phyloP scores from a whole-genome alignment of 2,797 vertebrate genomes.

The Hydrocynus forskahlii region DNA sequence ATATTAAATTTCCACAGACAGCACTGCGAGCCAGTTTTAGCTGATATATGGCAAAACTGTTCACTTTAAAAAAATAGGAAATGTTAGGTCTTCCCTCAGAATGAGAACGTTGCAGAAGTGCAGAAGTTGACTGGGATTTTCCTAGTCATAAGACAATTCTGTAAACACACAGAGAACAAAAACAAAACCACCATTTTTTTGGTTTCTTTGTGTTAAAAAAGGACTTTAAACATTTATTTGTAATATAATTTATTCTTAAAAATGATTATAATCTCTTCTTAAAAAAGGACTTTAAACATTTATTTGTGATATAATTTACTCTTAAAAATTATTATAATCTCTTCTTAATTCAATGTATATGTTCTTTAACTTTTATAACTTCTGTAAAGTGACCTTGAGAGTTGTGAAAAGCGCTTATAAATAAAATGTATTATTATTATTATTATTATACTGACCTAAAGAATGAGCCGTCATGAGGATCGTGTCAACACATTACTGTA shows the following conservation, averaged over 20 bases:
- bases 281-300: too few relatives aligned
- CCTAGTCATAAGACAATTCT: slow-evolving; percentile 21
- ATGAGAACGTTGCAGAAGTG: slow-evolving; percentile 30
- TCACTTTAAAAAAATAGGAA: slow-evolving; percentile 33
- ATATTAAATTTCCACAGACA: slow-evolving; percentile 13
- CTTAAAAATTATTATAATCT: too few relatives aligned
- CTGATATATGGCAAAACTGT: slow-evolving; percentile 25
- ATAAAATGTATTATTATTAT: too few relatives aligned
- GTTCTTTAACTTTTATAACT: too few relatives aligned
- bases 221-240: too few relatives aligned
- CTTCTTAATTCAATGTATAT: too few relatives aligned
- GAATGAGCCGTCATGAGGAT: neutral
- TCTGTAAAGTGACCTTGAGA: too few relatives aligned
- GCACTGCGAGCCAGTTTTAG: slow-evolving; percentile 8
- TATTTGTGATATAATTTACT: too few relatives aligned
- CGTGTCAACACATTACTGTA: neutral
- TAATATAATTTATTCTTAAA: too few relatives aligned
- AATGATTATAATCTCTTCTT: too few relatives aligned
- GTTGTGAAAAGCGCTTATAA: too few relatives aligned
- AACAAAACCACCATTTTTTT: neutral
- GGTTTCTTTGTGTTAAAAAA: too few relatives aligned
- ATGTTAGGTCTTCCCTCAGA: slow-evolving; percentile 20
- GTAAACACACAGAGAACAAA: neutral
- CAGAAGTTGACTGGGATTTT: slow-evolving; percentile 44
- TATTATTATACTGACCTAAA: neutral